phyloP scores from a whole-genome alignment of 2,113 vertebrate genomes.

The Serinus canaria region DNA sequence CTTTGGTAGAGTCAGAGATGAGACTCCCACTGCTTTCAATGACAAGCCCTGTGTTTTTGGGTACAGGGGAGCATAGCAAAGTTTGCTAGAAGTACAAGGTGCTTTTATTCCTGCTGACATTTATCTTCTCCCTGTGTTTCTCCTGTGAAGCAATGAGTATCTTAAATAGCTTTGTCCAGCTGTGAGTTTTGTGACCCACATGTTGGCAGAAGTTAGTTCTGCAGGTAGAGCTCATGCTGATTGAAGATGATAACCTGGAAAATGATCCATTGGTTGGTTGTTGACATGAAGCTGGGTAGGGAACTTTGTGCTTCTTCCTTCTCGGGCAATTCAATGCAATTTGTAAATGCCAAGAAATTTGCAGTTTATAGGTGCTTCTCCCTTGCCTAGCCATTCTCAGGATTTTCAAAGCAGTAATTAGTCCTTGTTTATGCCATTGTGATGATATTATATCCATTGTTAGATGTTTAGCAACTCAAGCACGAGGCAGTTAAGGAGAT shows the following conservation, averaged over 20 bases:
- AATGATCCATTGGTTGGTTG: not conserved
- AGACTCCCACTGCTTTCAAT: not conserved
- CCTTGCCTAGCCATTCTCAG: not conserved
- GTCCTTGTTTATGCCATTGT: not conserved
- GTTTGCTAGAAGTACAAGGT: not conserved
- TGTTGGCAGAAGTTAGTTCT: not conserved
- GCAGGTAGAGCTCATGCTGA: not conserved
- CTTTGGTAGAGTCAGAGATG: not conserved
- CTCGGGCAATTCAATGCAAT: not conserved
- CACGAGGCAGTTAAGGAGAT: not conserved
- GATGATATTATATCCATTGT: not conserved
- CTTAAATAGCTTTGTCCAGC: not conserved
- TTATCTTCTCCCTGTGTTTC: not conserved
- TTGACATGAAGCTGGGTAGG: not conserved
- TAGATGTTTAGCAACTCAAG: not conserved
- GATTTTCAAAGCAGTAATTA: not conserved
- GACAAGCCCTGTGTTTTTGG: not conserved
- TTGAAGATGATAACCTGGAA: not conserved
- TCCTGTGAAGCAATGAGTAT: not conserved
- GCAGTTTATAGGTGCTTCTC: not conserved
- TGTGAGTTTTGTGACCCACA: not conserved
- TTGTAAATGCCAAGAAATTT: not conserved
- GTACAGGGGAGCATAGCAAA: not conserved
- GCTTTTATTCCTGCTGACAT: not conserved
- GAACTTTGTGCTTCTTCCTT: not conserved